Base-by-base conservation (phyloP, 1,140 invertebrate species). In the Bemisia tabaci region DNA sequence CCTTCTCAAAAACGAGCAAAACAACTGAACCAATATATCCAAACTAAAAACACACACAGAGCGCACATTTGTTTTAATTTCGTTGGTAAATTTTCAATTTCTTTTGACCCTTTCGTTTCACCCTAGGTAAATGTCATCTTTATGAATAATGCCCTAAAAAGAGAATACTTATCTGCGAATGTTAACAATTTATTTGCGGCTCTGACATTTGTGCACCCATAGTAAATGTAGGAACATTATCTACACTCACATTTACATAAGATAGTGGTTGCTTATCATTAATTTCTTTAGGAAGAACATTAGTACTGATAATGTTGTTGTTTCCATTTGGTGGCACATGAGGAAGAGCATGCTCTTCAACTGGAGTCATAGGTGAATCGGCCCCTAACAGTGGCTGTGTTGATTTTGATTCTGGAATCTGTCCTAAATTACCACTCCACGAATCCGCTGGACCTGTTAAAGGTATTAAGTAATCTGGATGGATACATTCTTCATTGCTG, bases 401-500 rank as follows among this genome's bases (percentile, higher is more conserved):
- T 48, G 33, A 48, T 48, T 48, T 48, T 48, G 33, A 48, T 17
- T 48, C 33, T 48, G 33, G 33, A 48, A 48, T 48, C 17, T 17
- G 33, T 9, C 5, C 5, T 5, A 48, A 17, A 48, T 48, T 48
- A 17, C 17, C 17, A 9, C 17, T 17, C 33, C 33, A 48, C 17
- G 33, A 9, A 17, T 48, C 33, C 33, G 33, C 17, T 17, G 33
- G 33, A 48, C 33, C 33, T 9, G 33, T 9, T 39, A 65, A 48
- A n/a, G 63, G 63, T 27, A 65, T 65, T 11, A 65, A 27, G 23
- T 65, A 65, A 27, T 65, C 63, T 39, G 48, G 27, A n/a, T 65
- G 27, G 27, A 65, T 26, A 39, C 63, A 65, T 2, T 65, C 63
- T 22, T 65, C 63, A 22, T 26, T 39, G 12, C 26, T 33, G 23